phyloP scores from a whole-genome alignment of 2,888 invertebrate species.

The Sycophila texana region DNA sequence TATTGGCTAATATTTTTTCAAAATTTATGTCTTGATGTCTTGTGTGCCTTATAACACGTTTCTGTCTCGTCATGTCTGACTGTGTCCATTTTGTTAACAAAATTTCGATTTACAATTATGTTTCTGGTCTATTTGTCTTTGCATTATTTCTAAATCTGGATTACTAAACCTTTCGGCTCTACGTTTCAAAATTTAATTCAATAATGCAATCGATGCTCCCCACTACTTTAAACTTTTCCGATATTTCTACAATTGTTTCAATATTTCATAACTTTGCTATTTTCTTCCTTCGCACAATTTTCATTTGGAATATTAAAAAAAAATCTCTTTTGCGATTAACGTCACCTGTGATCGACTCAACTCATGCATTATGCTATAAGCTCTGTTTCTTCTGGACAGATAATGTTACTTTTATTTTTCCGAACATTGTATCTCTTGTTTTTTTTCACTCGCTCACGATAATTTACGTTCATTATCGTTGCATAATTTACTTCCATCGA shows the following conservation, averaged over 20 bases:
- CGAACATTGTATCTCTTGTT: neutral
- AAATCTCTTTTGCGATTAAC: neutral
- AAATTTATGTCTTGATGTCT: neutral
- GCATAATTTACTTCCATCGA: no score
- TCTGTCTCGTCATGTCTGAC: no score
- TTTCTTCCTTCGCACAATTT: neutral
- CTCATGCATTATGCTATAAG: neutral
- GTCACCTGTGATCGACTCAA: neutral
- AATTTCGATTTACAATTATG: no score
- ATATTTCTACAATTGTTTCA: neutral
- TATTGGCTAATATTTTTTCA: neutral
- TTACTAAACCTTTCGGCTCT: no score
- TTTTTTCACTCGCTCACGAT: neutral
- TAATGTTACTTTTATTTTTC: neutral
- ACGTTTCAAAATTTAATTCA: no score
- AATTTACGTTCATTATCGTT: slow-evolving; percentile 2
- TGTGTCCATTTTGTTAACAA: no score
- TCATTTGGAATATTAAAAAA: neutral
- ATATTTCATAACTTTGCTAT: slow-evolving; percentile 11
- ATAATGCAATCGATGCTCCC: neutral
- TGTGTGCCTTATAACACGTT: no score
- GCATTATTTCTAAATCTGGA: no score
- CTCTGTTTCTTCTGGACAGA: no score
- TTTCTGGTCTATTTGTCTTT: no score
- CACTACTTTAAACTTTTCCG: neutral